These are phyloP conservation scores for Antennarius maculatus DNA, from an alignment of 2,797 vertebrate species.

Conservation along the genomic window DNA sequence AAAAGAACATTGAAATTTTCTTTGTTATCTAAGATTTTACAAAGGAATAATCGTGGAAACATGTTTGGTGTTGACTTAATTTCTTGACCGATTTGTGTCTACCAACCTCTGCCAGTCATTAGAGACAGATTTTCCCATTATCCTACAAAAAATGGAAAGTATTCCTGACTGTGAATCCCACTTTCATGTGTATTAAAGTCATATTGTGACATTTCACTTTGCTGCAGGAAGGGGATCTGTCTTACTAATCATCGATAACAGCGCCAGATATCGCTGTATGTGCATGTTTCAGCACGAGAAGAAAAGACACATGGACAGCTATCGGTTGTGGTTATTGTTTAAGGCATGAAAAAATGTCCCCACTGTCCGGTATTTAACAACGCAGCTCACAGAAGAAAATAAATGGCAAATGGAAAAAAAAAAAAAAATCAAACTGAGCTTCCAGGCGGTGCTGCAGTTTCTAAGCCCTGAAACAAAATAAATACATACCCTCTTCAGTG, in stretches of 20 bases:
- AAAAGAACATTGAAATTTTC: too few relatives aligned
- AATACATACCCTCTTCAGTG: constrained; percentile 52
- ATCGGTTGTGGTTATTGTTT: constrained; percentile 39
- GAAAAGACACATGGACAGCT: constrained; percentile 7
- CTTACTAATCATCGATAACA: constrained; percentile 3
- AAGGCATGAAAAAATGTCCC: constrained; percentile 16
- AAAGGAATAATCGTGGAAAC: too few relatives aligned
- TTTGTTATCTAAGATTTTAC: too few relatives aligned
- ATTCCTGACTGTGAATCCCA: neutral
- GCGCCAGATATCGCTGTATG: neutral
- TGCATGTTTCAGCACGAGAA: neutral
- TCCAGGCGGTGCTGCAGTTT: constrained; percentile 60
- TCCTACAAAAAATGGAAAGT: neutral
- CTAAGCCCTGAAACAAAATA: constrained; percentile 58
- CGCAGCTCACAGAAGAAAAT: constrained; percentile 7
- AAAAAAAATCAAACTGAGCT: constrained; percentile 40
- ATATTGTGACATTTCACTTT: constrained; percentile 9
- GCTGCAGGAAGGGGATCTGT: constrained; percentile 1
- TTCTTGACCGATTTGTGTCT: too few relatives aligned
- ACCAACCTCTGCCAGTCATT: too few relatives aligned
- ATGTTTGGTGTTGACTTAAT: too few relatives aligned
- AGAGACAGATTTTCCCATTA: neutral
- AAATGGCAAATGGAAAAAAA: constrained; percentile 18
- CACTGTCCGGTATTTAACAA: constrained; percentile 44
- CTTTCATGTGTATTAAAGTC: constrained; percentile 3